phyloP scores from a whole-genome alignment of 2,113 vertebrate species.

The Procavia capensis region DNA sequence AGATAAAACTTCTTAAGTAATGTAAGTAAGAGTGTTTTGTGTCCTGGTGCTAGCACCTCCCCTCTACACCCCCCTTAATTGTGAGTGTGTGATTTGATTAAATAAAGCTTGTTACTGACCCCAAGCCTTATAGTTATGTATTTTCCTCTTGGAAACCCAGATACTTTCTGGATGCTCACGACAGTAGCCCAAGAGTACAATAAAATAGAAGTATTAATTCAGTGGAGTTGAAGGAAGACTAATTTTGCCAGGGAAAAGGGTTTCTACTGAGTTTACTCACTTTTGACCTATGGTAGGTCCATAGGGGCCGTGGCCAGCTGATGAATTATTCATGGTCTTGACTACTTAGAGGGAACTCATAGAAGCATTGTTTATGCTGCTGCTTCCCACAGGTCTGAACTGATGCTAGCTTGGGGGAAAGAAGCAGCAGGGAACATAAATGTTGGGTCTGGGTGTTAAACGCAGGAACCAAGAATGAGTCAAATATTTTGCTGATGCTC shows the following conservation, averaged over 20 bases:
- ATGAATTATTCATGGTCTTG: constrained; percentile 80
- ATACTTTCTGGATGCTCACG: no score
- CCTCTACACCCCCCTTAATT: no score
- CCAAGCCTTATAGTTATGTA: no score
- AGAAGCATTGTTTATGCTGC: constrained; percentile 66
- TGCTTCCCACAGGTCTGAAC: constrained; percentile 51
- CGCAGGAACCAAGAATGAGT: constrained; percentile 17
- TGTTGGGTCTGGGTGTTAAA: background rate
- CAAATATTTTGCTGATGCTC: constrained; percentile 2
- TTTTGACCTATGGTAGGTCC: constrained; percentile 75
- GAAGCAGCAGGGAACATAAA: background rate
- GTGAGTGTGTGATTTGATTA: no score
- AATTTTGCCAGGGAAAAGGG: constrained; percentile 80
- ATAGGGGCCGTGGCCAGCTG: constrained; percentile 29
- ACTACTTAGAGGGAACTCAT: constrained; percentile 41
- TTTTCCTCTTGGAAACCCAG: no score
- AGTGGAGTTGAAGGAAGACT: constrained; percentile 82
- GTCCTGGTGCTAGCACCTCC: no score
- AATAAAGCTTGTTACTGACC: no score
- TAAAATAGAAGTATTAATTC: constrained; percentile 84
- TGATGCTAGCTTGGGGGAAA: background rate
- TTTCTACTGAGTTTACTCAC: constrained; percentile 80
- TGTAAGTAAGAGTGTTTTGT: no score
- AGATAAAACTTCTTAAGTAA: no score
- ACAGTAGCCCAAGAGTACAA: constrained; percentile 80